Percentiles rank a stretch among this genome's conserved stretches.
Conservation (phyloP, 2,113 vertebrate genomes). For the Verasper variegatus region DNA sequence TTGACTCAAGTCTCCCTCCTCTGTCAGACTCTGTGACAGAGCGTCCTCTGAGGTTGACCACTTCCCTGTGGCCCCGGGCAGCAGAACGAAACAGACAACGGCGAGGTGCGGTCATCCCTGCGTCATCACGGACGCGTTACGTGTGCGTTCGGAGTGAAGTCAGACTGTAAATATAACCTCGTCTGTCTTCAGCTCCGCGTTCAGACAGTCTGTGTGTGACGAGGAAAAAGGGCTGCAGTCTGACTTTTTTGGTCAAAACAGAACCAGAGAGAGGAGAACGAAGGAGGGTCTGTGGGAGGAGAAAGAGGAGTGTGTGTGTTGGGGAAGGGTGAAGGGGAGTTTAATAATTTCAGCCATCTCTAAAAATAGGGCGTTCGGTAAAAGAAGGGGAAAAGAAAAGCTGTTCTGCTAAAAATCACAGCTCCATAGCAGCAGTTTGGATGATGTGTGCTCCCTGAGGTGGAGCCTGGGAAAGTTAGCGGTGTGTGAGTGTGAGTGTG, state of each 20-base stretch:
- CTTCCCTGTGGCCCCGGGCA: constrained; percentile 13
- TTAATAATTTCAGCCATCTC: constrained; percentile 71
- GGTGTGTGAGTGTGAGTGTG: constrained; percentile 36
- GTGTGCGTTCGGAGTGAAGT: constrained; percentile 63
- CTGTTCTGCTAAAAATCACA: constrained; percentile 80
- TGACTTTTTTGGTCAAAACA: constrained; percentile 78
- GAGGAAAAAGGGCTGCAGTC: constrained; percentile 62
- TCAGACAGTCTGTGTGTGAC: constrained; percentile 71
- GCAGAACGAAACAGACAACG: constrained; percentile 35
- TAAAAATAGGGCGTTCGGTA: constrained; percentile 74
- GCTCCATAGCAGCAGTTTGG: constrained; percentile 72
- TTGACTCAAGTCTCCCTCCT: constrained; percentile 11
- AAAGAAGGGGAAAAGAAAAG: constrained; percentile 42
- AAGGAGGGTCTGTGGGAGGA: constrained; percentile 11
- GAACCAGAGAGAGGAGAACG: constrained; percentile 31
- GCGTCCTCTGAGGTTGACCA: constrained; percentile 42
- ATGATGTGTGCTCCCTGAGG: constrained; percentile 73
- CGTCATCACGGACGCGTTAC: constrained; percentile 61
- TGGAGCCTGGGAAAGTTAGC: constrained; percentile 79
- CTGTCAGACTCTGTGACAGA: constrained; percentile 8
- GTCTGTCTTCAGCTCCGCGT: constrained; percentile 57
- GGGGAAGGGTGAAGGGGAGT: constrained; percentile 10
- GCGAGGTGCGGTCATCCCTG: constrained; percentile 47
- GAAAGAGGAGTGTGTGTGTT: constrained; percentile 1
- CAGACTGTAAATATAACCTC: constrained; percentile 74